Evolutionary conservation across 2,797 vertebrate species (phyloP), one percentile per base, ranked within the genome.

Genomic region (Chromobotia macracanthus): DNA sequence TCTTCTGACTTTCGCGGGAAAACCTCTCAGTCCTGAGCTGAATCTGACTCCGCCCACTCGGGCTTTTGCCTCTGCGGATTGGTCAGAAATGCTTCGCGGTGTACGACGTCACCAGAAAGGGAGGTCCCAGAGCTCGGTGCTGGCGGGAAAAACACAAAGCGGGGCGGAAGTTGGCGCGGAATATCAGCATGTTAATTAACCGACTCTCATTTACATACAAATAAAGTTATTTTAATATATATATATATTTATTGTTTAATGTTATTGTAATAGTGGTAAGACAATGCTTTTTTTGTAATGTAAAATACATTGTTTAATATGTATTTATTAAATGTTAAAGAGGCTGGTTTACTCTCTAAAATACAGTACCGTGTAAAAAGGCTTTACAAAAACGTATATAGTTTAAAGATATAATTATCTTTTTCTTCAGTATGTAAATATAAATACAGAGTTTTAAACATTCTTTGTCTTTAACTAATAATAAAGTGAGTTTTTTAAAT

Each of bases 1-100:
- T 4, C 3, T 12, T 13, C 1, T 3, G 18, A 18, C 8, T 89
- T 95, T 93, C 94, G 94, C 95, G 95, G 94, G n/a, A 85, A 94
- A 95, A 95, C 90, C 48, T 48, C 84, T 71, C 7, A 51, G 18
- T 3, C 25, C 87, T 19, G 86, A 23, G 84, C 89, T 77, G 7
- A 56, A 85, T 89, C 85, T 87, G 31, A 70, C 58, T 56, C 48
- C 65, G 7, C 31, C 73, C 3, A 10, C 5, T 0, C 1, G 68
- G 56, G 21, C 23, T 2, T 6, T 3, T 0, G 19, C 28, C 3
- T 0, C 0, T 19, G 66, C 61, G 83, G 67, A 93, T 94, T 93
- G 92, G 93, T 55, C 78, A 61, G 68, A 5, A 64, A 53, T 3
- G 10, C 16, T 0, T 2, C 11, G 5, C 12, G 12, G 0, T 5